phyloP scores from a whole-genome alignment of 2,888 invertebrate species.

The Antitype chi region DNA sequence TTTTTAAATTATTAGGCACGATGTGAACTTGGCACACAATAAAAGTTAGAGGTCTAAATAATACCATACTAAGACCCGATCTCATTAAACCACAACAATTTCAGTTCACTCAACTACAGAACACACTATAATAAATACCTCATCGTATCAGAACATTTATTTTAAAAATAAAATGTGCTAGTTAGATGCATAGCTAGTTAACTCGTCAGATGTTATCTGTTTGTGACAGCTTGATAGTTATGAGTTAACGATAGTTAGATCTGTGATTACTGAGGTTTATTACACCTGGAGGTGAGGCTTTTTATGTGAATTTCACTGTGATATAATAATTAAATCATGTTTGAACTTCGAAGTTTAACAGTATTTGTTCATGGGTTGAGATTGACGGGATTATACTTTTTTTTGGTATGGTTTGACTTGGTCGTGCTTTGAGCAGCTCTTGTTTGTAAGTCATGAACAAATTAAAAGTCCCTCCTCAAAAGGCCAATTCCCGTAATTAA shows the following conservation, averaged over 20 bases:
- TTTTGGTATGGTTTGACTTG: background rate
- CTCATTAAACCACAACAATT: background rate
- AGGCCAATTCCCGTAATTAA: too few relatives aligned
- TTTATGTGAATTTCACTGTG: conserved; percentile 8
- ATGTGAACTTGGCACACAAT: background rate
- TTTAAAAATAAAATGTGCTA: conserved; percentile 21
- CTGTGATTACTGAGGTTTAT: conserved; percentile 29
- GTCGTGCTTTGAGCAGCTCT: too few relatives aligned
- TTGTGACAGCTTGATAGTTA: conserved; percentile 48
- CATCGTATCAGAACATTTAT: conserved; percentile 4
- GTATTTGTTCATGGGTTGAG: background rate
- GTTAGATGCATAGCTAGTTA: conserved; percentile 37
- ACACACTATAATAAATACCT: background rate
- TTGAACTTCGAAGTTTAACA: background rate
- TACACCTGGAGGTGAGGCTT: background rate
- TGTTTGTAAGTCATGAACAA: background rate
- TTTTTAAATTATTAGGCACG: too few relatives aligned
- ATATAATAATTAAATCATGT: background rate
- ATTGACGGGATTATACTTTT: background rate
- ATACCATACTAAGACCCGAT: background rate
- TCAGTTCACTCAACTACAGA: background rate
- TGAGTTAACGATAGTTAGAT: conserved; percentile 38
- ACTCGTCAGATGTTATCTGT: conserved; percentile 51
- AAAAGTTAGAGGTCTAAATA: background rate
- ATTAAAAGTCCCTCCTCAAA: background rate